Evolutionary conservation across 2,113 vertebrate genomes (phyloP).

Genomic region (Oceanites oceanicus): DNA sequence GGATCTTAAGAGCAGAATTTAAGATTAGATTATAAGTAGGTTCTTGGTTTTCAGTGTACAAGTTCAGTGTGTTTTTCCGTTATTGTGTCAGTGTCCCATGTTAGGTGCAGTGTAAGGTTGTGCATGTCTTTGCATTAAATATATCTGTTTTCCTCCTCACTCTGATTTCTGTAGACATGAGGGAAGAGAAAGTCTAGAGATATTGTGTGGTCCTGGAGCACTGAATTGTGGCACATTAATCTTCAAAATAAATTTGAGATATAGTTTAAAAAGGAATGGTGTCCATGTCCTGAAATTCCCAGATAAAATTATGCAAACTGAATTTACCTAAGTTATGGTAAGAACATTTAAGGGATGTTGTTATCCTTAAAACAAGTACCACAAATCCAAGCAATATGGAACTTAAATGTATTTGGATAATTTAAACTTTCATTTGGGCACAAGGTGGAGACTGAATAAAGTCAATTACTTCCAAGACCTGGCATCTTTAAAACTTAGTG

Average conservation of each 20-base stretch:
- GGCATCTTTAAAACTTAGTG: neutral
- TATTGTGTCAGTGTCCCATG: neutral
- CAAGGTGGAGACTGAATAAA: neutral
- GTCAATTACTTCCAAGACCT: fast-evolving
- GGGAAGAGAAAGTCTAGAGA: neutral
- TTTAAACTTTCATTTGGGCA: neutral
- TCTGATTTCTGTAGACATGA: neutral
- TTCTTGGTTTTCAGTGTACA: neutral
- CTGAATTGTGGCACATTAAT: neutral
- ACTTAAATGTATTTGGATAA: neutral
- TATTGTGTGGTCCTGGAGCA: neutral
- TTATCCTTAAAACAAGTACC: neutral
- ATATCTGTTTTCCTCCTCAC: neutral
- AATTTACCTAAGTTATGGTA: neutral
- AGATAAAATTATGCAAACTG: neutral
- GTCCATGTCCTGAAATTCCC: neutral
- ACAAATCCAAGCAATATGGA: neutral
- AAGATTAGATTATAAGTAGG: neutral
- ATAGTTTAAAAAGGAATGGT: neutral
- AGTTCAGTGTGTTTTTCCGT: neutral
- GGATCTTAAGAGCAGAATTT: neutral
- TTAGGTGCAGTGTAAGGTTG: neutral
- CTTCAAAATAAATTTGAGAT: neutral
- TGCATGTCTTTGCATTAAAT: neutral
- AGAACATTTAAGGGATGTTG: neutral